Base-by-base conservation (phyloP, 2,113 vertebrate species). In the Seriola aureovittata region DNA sequence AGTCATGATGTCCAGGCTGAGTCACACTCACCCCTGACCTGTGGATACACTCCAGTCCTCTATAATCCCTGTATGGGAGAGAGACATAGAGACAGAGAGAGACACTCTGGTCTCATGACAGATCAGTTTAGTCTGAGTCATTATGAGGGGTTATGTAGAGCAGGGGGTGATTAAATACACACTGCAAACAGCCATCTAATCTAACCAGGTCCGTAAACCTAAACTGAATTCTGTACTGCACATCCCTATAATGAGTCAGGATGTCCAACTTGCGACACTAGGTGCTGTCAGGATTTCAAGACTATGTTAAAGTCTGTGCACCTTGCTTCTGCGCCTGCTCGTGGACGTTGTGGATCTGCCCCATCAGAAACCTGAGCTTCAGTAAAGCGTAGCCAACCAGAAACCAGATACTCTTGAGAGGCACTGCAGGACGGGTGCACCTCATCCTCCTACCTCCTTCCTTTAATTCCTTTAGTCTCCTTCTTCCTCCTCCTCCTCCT, bases 361-460 rank as follows among this genome's bases (percentile, higher is more conserved):
- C 60, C 55, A 14, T 85, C 78, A 75, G 92, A 87, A 93, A 93
- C 91, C 78, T 13, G 82, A 93, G 84, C 91, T 89, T 9, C 36
- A 59, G 66, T 87, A 87, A 91, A 78, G 71, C 71, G 38, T 75
- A 69, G 79, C 80, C 60, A 52, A 65, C 85, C 67, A 85, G 93
- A 89, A 85, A 94, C 84, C 59, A 74, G 90, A 93, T 82, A 91
- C 93, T 60, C 89, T 93, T 58, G 62, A 88, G 75, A 91, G 89
- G 85, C 82, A 85, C 5, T 82, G 68, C 60, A 93, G 81, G 84
- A 88, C 71, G 36, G 10, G 75, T 77, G 79, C 75, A 63, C 79
- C 79, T 82, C 60, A 50, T 81, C 82, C 76, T 85, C 62, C 68
- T 55, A 14, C 77, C 75, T 71, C 62, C 81, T 70, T 81, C 72